Base-by-base conservation (phyloP, 1,140 invertebrate genomes). In the Mylabris phalerata region DNA sequence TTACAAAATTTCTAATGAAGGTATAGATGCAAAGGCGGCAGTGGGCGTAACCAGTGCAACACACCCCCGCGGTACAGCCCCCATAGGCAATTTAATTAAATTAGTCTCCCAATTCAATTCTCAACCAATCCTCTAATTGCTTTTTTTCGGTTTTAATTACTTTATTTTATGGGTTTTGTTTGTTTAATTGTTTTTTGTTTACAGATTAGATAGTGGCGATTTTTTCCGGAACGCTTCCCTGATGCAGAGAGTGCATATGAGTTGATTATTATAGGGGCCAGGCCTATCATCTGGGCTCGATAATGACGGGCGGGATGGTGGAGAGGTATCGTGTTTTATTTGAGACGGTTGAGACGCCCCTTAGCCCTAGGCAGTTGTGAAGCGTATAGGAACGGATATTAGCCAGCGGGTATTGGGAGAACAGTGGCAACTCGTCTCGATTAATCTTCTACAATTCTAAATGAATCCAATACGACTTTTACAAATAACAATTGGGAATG, bases 11-110 rank as follows among this genome's bases (percentile, higher is more conserved):
- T 19, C 19, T 32, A 32, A 32, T 32, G 4, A 32, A 32, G 59
- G 48, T 41, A 50, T 51, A 47, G 56, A 45, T 62, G 57, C 44
- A 63, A 65, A 65, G 63, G 64, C 64, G 66, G 32, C 32, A 5
- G 68, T 68, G 68, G 68, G 68, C 68, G 68, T 70, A 68, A 70
- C 68, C 66, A 57, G 7, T 60, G 57, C 61, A 64, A 64, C 65
- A 55, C 65, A 68, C 66, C 66, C 68, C 63, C 64, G 67, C 66
- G 62, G 48, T 59, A 66, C 65, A 61, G 63, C 65, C 65, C 63
- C 62, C 63, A 57, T 61, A 48, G 56, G 62, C 32, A 32, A 7
- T 7, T 32, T 32, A 32, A 32, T 32, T 32, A 32, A 32, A 32
- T 5, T 32, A 5, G 4, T 32, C 7, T 32, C 32, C 32, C 32